phyloP scores from a whole-genome alignment of 2,888 invertebrate genomes.

The Phoronis australis region DNA sequence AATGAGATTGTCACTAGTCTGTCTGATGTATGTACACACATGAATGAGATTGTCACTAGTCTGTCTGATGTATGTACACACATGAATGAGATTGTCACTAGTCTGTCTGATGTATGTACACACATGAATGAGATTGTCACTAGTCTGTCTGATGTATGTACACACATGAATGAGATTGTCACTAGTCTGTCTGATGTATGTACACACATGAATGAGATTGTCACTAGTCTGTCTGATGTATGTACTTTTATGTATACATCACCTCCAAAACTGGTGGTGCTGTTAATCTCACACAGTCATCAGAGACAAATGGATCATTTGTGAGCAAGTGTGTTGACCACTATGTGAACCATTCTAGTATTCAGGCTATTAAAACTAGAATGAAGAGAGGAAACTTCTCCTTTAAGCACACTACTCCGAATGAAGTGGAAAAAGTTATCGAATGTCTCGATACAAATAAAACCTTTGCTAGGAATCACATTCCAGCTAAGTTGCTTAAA shows the following conservation, averaged over 20 bases:
- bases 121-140: no score
- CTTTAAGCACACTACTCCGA: neutral
- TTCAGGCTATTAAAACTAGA: neutral
- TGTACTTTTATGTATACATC: conserved; percentile 2
- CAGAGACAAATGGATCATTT: neutral
- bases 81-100: no score
- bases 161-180: no score
- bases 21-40: no score
- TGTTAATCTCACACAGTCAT: neutral
- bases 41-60: no score
- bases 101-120: no score
- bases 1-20: no score
- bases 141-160: no score
- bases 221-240: no score
- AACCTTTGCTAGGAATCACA: conserved; percentile 1
- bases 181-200: no score
- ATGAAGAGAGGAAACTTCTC: neutral
- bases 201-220: no score
- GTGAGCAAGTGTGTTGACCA: neutral
- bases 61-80: no score
- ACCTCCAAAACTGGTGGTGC: neutral
- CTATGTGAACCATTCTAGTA: neutral
- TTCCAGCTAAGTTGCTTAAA: conserved; percentile 6
- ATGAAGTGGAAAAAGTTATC: neutral
- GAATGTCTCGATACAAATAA: conserved; percentile 1